Base-by-base conservation (phyloP, 2,888 invertebrate species). In the Drosophila longiperda region DNA sequence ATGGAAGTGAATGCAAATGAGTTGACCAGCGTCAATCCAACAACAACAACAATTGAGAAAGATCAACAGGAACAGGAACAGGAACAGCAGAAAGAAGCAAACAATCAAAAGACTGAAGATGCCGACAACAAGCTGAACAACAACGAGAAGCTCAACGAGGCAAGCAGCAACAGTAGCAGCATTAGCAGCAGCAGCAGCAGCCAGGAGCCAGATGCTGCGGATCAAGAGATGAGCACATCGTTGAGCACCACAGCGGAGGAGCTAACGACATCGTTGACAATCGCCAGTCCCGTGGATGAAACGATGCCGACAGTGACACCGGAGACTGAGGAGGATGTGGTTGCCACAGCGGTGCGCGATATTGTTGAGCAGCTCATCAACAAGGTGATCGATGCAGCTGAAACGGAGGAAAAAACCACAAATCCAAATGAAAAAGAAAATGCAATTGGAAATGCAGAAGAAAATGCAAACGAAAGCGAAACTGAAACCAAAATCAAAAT, bases 81-180 rank as follows among this genome's bases (percentile, higher is more conserved):
- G 38, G 62, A 70, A 57, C 48, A 67, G 40, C 48, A 23, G 6
- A 36, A 34, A 67, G 84, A 83, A 83, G 89, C 90, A 87, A 91
- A 88, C 88, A 92, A 92, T 91, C 90, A 92, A 92, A 92, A 93
- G 92, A 92, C 91, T 93, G 92, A 92, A 87, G 89, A 91, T 79
- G 85, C 91, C 81, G 91, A 80, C 80, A 92, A 91, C 69, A 92
- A 90, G 78, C 76, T 90, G 58, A 89, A 91, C 67, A 91, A 91
- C 79, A 89, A 89, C 66, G 81, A 81, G 62, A 81, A 69, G 74
- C 66, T 67, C 78, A 55, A 55, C n/a, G 86, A 91, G 82, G 83
- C 70, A 71, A 91, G 86, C 71, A 90, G 82, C 72, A 54, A 33
- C 58, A 75, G 75, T 55, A 75, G 29, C 29, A 29, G 29, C 29